phyloP scores from a whole-genome alignment of 2,888 invertebrate species.

The Eristalinus aeneus region DNA sequence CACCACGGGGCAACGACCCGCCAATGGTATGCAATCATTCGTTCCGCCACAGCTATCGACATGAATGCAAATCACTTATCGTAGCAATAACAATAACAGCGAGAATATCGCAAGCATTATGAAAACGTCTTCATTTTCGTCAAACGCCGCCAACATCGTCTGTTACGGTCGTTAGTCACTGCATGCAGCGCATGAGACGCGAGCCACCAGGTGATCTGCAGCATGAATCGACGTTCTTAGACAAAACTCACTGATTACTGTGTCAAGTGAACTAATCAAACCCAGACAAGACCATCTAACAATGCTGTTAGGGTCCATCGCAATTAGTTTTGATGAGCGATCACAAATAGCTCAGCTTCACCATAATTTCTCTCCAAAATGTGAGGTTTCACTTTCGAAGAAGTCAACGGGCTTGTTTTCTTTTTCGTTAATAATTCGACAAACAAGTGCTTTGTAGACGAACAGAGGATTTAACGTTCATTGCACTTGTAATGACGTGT shows the following conservation, averaged over 20 bases:
- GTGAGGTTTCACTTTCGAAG: background rate
- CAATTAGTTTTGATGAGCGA: background rate
- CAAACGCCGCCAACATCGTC: background rate
- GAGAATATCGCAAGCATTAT: conserved; percentile 22
- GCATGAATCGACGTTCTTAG: background rate
- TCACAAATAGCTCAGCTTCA: background rate
- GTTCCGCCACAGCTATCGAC: conserved; percentile 56
- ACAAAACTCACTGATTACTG: background rate
- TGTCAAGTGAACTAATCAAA: background rate
- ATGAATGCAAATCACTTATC: conserved; percentile 57
- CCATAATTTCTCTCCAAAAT: background rate
- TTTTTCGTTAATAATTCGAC: background rate
- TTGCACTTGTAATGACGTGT: conserved; percentile 24
- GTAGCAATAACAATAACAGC: conserved; percentile 15
- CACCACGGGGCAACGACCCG: conserved; percentile 40
- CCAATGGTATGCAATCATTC: conserved; percentile 48
- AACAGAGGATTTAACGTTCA: conserved; percentile 23
- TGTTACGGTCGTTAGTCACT: background rate
- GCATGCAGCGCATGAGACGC: background rate
- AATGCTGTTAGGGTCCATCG: background rate
- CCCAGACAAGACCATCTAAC: background rate
- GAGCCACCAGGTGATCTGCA: background rate
- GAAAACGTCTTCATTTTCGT: conserved; percentile 28
- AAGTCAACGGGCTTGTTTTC: background rate
- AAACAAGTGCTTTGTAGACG: background rate